Base-by-base conservation (phyloP, 2,113 vertebrate species). In the Dolichotis patagonum region DNA sequence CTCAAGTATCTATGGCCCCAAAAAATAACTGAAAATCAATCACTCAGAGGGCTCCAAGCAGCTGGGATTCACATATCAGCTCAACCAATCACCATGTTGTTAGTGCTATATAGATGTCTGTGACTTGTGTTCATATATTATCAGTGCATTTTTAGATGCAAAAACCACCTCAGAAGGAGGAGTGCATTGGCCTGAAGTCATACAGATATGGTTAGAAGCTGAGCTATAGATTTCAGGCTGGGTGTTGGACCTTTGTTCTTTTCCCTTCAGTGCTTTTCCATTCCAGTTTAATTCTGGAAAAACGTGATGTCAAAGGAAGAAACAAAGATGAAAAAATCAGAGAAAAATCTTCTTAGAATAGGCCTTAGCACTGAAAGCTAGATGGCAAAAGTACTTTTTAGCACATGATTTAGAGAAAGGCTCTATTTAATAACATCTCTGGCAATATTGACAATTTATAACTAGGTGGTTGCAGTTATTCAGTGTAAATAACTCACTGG, bases 331-430 rank as follows among this genome's bases (percentile, higher is more conserved):
- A 90, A 94, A 85, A 85, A 26, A 71, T 56, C 58, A 84, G 11
- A 97, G 52, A 58, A 91, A 86, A 52, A 19, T 56, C 35, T 91
- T 82, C 54, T 90, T 63, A 71, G 43, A 86, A 89, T 24, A 96
- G 14, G 35, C 26, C 75, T 94, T 60, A 85, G 16, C 56, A 71
- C 46, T 78, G 30, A 85, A 94, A 91, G 49, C 60, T 97, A 87
- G 32, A 94, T 75, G 43, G 43, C 20, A 90, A 92, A 46, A 87
- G 56, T 22, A 90, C 90, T 85, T 95, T 93, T 96, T 95, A 97
- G 58, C 81, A 90, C 77, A 90, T 93, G 90, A 96, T 97, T 97
- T 97, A 97, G 75, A 93, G 95, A 95, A 95, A 94, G 85, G 77
- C 63, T 95, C 49, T 86, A 92, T 97, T 88, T 96, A 96, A 97